A percentile compares a stretch with the other conserved stretches of the same genome.
Evolutionary conservation across 2,888 invertebrate species (phyloP).

Genomic region (Julus scanicus): DNA sequence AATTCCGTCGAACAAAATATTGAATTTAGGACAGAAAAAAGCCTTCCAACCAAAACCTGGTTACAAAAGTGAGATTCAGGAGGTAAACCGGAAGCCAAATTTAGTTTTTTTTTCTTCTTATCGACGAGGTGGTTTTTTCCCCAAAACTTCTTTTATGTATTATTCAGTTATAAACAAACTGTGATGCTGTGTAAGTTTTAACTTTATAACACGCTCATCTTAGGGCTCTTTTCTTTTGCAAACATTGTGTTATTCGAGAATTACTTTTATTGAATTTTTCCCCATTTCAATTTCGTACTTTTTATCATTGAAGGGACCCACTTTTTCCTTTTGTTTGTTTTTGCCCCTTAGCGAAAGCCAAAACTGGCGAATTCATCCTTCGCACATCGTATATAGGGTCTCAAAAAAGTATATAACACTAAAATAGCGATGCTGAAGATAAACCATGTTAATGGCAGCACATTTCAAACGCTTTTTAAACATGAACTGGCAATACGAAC

Average conservation of each 20-base stretch:
- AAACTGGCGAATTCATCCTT: background rate
- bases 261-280: conserved; percentile 9
- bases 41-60: conserved; percentile 29
- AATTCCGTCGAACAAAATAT: background rate
- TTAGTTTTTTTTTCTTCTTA: background rate
- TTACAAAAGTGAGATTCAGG: background rate
- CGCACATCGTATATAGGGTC: background rate
- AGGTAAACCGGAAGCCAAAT: conserved; percentile 6
- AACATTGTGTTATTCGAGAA: conserved; percentile 36
- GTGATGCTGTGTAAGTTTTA: conserved; percentile 12
- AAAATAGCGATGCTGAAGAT: background rate
- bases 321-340: conserved; percentile 19
- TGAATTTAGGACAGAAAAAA: background rate
- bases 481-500: background rate
- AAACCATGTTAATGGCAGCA: background rate
- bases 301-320: background rate
- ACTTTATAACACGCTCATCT: conserved; percentile 36
- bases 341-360: background rate
- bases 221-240: conserved; percentile 28
- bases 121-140: background rate
- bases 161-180: conserved; percentile 37
- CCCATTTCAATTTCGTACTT: conserved; percentile 8
- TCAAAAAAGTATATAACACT: background rate
- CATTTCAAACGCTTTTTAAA: background rate
- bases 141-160: background rate